phyloP scores from a whole-genome alignment of 2,888 invertebrate species.

The Tenthredo amoena region DNA sequence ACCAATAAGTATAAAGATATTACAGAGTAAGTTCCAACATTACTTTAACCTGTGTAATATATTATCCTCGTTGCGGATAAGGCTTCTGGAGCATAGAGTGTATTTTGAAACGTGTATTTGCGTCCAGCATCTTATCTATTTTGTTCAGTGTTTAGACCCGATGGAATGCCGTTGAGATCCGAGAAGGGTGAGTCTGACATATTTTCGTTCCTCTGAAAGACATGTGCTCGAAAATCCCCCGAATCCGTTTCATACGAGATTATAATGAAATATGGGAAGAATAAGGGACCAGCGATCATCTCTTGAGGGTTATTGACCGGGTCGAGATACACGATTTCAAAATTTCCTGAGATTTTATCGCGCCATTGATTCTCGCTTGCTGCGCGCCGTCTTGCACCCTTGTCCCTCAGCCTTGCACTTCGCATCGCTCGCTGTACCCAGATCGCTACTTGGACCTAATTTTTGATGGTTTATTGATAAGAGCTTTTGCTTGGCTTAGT shows the following conservation, averaged over 20 bases:
- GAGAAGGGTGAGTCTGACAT: slow-evolving; percentile 28
- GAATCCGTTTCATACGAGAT: not conserved
- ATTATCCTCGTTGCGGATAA: slow-evolving; percentile 33
- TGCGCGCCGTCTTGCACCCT: not conserved
- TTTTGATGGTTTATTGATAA: slow-evolving; percentile 29
- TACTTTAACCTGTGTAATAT: not conserved
- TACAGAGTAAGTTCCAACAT: slow-evolving; percentile 28
- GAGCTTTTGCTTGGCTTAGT: slow-evolving; percentile 34
- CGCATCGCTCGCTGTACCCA: not conserved
- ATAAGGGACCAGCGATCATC: not conserved
- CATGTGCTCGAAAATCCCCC: not conserved
- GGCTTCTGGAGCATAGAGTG: slow-evolving; percentile 6
- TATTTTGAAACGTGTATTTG: slow-evolving; percentile 40
- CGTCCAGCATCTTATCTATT: slow-evolving; percentile 39
- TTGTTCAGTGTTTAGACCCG: slow-evolving; percentile 8
- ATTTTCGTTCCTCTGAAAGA: slow-evolving; percentile 10
- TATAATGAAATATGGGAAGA: not conserved
- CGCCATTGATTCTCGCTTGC: not conserved
- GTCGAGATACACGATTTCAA: not conserved
- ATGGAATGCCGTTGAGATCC: slow-evolving; percentile 20
- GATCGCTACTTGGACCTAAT: slow-evolving; percentile 18
- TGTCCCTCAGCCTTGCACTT: not conserved
- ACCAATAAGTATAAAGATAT: slow-evolving; percentile 35
- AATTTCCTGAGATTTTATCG: not conserved
- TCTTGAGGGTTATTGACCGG: not conserved